Evolutionary conservation across 2,113 vertebrate genomes (phyloP).

Genomic region (Actenoides hombroni): DNA sequence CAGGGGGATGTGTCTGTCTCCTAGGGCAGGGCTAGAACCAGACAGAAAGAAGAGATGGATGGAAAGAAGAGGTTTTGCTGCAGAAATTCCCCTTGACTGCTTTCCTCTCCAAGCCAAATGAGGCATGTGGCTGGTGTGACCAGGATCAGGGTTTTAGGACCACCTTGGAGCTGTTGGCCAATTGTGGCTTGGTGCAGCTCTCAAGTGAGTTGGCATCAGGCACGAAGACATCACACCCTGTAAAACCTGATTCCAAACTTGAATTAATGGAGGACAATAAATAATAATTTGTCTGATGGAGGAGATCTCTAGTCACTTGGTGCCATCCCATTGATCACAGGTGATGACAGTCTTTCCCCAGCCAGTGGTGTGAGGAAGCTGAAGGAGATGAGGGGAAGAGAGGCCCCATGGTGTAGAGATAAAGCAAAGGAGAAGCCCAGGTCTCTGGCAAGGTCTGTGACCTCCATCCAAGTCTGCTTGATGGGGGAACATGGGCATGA

Average conservation of each 20-base stretch:
- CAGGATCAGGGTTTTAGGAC: background rate
- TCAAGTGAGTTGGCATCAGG: background rate
- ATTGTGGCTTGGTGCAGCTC: background rate
- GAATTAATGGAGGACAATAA: background rate
- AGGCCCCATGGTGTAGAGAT: background rate
- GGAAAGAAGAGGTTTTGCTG: background rate
- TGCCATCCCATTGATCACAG: background rate
- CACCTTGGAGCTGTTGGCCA: background rate
- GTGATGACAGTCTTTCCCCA: background rate
- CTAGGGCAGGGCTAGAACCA: background rate
- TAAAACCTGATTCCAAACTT: background rate
- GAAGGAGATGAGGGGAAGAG: background rate
- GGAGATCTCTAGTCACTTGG: background rate
- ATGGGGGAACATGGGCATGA: accelerated
- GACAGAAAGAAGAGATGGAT: background rate
- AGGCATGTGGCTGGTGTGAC: accelerated
- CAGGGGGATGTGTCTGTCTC: background rate
- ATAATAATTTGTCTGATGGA: background rate
- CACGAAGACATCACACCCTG: background rate
- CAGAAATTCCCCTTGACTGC: background rate
- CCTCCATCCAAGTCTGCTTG: background rate
- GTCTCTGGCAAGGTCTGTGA: background rate
- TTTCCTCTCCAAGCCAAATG: background rate
- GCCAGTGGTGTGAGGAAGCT: background rate
- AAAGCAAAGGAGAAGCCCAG: background rate